phyloP scores from a whole-genome alignment of 37 sponge, comb jelly and placozoan genomes.

The Crambe crambe region DNA sequence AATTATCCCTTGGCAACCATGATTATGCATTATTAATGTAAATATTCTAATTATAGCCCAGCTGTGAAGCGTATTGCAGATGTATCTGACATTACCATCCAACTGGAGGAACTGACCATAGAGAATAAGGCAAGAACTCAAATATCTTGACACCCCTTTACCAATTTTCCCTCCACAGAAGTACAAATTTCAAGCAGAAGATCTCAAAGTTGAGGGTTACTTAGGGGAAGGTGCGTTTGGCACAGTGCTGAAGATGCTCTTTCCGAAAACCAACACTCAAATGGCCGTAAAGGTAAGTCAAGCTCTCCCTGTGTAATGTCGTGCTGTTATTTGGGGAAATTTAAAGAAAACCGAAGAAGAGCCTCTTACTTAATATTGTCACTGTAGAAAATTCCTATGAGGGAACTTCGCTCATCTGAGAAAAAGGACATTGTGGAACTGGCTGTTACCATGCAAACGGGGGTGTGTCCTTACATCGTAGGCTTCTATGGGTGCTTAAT shows the following conservation, averaged over 20 bases:
- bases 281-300: slow-evolving; percentile 91
- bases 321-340: neutral
- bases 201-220: slow-evolving; percentile 65
- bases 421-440: slow-evolving; percentile 69
- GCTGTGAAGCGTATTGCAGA: neutral
- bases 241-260: slow-evolving; percentile 83
- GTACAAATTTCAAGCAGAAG: slow-evolving; percentile 54
- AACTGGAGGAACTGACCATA: slow-evolving; percentile 34
- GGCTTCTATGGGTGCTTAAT: slow-evolving; percentile 92
- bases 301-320: too few species aligned
- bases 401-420: slow-evolving; percentile 43
- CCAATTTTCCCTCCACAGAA: slow-evolving; percentile 20
- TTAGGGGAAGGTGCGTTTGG: slow-evolving; percentile 86
- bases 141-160: too few species aligned
- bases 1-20: too few species aligned
- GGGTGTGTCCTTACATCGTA: slow-evolving; percentile 86
- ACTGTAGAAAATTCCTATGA: slow-evolving; percentile 63
- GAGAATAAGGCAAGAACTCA: slow-evolving; percentile 16
- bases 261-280: slow-evolving; percentile 21
- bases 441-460: slow-evolving; percentile 73
- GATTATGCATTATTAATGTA: too few species aligned
- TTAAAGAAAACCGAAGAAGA: neutral
- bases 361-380: neutral
- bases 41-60: slow-evolving; percentile 45
- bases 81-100: slow-evolving; percentile 9